These are phyloP conservation scores for Galaxias olidus DNA, from an alignment of 2,797 vertebrate genomes.

Conservation along the genomic window DNA sequence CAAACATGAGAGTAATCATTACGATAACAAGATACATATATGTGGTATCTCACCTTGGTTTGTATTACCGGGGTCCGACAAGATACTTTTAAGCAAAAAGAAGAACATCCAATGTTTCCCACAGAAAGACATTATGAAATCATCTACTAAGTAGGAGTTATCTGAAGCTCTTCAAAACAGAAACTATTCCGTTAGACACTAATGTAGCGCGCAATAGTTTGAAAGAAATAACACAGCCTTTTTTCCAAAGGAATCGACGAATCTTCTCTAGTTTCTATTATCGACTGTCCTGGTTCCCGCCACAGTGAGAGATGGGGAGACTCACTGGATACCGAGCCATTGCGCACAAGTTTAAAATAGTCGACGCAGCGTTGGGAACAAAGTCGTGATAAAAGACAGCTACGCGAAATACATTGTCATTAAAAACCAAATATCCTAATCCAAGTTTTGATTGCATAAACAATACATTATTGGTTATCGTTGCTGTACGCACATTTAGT, in stretches of 20 bases:
- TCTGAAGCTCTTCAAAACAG: no score
- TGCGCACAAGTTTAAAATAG: conserved; percentile 31
- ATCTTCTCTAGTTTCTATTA: not conserved
- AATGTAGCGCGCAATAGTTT: no score
- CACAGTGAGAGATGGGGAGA: conserved; percentile 30
- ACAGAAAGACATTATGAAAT: conserved; percentile 70
- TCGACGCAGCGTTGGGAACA: conserved; percentile 5
- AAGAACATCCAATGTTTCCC: conserved; percentile 70
- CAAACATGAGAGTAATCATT: not conserved
- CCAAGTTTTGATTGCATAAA: no score
- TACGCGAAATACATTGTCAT: no score
- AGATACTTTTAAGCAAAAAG: conserved; percentile 66
- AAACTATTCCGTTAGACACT: no score
- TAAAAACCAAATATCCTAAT: no score
- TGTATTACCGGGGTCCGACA: conserved; percentile 69
- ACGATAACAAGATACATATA: not conserved
- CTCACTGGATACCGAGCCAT: conserved; percentile 48
- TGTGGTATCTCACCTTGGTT: conserved; percentile 74
- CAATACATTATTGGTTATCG: no score
- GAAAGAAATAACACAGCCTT: conserved; percentile 5
- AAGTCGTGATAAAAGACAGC: not conserved
- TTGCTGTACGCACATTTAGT: no score
- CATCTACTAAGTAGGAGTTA: conserved; percentile 42
- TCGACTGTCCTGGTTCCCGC: conserved; percentile 38
- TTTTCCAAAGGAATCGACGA: not conserved